A percentile compares a stretch with the other conserved stretches of the same genome.
These are phyloP conservation scores for Oncorhynchus masou DNA, from an alignment of 2,113 vertebrate species.

Conservation along the genomic window DNA sequence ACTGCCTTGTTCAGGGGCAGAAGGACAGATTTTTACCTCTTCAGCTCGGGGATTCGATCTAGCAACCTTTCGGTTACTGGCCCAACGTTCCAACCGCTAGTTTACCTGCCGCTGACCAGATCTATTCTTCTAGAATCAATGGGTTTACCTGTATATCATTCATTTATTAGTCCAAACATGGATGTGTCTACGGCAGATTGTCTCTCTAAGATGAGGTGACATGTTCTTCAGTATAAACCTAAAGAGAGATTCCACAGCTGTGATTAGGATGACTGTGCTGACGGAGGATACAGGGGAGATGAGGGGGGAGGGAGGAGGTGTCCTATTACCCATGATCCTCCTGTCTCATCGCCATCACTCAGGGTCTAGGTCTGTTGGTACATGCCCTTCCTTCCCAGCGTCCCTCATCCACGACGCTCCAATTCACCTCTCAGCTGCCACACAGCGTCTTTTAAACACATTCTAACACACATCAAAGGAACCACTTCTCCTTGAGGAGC, in stretches of 20 bases:
- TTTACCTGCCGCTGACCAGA: too few relatives aligned
- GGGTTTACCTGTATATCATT: too few relatives aligned
- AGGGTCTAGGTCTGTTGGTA: slow-evolving; percentile 63
- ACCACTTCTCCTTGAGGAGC: slow-evolving; percentile 52
- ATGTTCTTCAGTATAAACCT: background rate
- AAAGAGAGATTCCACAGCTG: background rate
- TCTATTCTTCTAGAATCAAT: too few relatives aligned
- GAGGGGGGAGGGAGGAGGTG: slow-evolving; percentile 3
- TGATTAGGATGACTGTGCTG: slow-evolving; percentile 4
- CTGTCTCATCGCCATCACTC: background rate
- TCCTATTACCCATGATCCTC: slow-evolving; percentile 52
- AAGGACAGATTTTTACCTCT: too few relatives aligned
- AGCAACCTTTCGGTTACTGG: too few relatives aligned
- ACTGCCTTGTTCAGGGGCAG: too few relatives aligned
- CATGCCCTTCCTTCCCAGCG: slow-evolving; percentile 60
- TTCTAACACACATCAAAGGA: slow-evolving; percentile 73
- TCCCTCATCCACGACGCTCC: slow-evolving; percentile 49
- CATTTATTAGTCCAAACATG: too few relatives aligned
- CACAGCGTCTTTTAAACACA: slow-evolving; percentile 37
- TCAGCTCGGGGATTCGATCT: too few relatives aligned
- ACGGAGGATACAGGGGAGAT: background rate
- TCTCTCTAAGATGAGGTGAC: background rate
- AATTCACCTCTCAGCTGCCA: too few relatives aligned
- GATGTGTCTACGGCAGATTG: too few relatives aligned
- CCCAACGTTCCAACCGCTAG: too few relatives aligned